Evolutionary conservation across 2,888 invertebrate genomes (phyloP), one percentile per base, ranked within the genome.

Genomic region (Cataglyphis altisquamis): DNA sequence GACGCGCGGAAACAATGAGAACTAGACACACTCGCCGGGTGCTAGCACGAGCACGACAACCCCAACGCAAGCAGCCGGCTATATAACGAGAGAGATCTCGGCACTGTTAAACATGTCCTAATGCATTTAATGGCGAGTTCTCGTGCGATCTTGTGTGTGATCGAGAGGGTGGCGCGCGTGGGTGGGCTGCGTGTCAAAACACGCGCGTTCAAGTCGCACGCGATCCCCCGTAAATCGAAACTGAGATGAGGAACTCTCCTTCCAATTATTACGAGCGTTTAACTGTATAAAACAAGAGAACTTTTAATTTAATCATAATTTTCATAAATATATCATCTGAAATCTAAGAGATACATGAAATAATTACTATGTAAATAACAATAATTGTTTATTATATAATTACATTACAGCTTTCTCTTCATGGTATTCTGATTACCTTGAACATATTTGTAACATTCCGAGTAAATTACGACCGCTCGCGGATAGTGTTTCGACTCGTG

Each of bases 121-220:
- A 94, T 93, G 91, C 93, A 92, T 92, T 93, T 94, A 94, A 94
- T 94, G 92, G 93, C 92, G 92, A 92, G 92, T 92, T 93, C 89
- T 91, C 92, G 93, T 94, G 93, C 89, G 88, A 86, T 77, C 15
- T 45, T 15, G 77, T 64, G 84, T 70, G 64, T 88, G 90, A 90
- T 90, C 90, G 91, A 90, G 91, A 12, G 72, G 72, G 60, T 72
- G 92, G 92, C 90, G 93, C 91, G 92, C 90, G 93, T 91, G 92
- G 93, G 93, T 91, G 92, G 92, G 81, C 87, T 90, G 66, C 89
- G 90, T 91, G 94, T 94, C 94, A 94, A 92, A 94, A 94, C 93
- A 94, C 88, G 88, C 91, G 78, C 77, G 83, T 62, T 36, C 66
- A 82, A 84, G 78, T 80, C 57, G 84, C 87, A 77, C 85, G 81